Percentiles rank a stretch among this genome's conserved stretches.
These are phyloP conservation scores for Mesorhabditis sp. DNA, from an alignment of 2,888 invertebrate species.

Conservation along the genomic window DNA sequence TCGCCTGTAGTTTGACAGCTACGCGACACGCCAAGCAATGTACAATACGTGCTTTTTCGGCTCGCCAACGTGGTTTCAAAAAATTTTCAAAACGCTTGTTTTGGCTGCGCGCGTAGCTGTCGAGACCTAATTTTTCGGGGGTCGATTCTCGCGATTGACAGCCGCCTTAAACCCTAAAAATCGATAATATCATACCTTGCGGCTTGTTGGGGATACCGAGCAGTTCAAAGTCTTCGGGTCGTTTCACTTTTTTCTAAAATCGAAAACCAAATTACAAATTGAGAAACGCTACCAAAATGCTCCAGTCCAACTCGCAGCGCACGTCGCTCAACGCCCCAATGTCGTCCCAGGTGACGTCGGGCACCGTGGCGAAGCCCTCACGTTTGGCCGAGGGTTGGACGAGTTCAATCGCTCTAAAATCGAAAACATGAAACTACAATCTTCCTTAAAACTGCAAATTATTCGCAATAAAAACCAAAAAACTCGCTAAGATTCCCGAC, in stretches of 20 bases:
- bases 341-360: constrained; percentile 94
- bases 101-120: too few species aligned
- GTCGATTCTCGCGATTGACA: too few species aligned
- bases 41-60: too few species aligned
- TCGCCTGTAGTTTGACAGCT: too few species aligned
- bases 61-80: too few species aligned
- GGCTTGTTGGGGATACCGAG: constrained; percentile 75
- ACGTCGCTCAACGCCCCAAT: constrained; percentile 85
- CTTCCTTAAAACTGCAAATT: too few species aligned
- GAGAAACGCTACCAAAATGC: constrained; percentile 66
- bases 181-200: constrained; percentile 64
- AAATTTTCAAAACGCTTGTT: too few species aligned
- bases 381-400: constrained; percentile 70
- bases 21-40: too few species aligned
- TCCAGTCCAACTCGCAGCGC: constrained; percentile 81
- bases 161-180: too few species aligned
- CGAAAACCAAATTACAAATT: not conserved
- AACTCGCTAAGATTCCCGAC: constrained; percentile 13
- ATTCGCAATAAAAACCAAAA: not conserved
- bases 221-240: constrained; percentile 75
- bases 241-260: constrained; percentile 78
- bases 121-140: too few species aligned
- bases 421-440: not conserved
- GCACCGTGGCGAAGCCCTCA: constrained; percentile 95
- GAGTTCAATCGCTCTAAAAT: not conserved